Evolutionary conservation across 37 sponge, comb jelly and placozoan species (phyloP), one percentile per base, ranked within the genome.

Genomic region (Aplysina aerophoba): DNA sequence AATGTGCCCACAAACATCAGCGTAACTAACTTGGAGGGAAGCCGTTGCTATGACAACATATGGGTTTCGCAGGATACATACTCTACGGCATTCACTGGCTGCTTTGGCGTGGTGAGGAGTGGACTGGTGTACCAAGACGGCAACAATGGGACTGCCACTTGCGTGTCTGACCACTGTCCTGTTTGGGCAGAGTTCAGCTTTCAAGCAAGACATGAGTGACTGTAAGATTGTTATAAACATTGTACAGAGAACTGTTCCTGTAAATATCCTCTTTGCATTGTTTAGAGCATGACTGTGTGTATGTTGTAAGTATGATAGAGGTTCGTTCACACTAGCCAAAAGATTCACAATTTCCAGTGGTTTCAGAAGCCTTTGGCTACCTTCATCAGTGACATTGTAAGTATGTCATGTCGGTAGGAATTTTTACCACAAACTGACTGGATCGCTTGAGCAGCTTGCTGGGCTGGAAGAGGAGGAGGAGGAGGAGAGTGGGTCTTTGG

Each of bases 101-200:
- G 1, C 27, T 85, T 30, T 50, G 79, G 63, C 8, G 86, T 85
- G 15, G 64, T 85, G 38, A 73, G 86, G 33, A 61, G 27, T 3
- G 65, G 63, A 40, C 44, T 69, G 22, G 55, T 30, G 24, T 36
- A 71, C 56, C 41, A 8, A 15, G 54, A 57, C 14, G 55, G 73
- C n/a, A 27, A 27, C 5, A 11, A 4, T 11, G 5, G 25, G 2
- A 4, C 64, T 13, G 79, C 40, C 24, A 78, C 79, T 0, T 62
- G 28, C 12, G 79, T 85, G 30, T 85, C 86, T 38, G 86, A 85
- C 58, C 86, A 85, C 58, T 85, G 86, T 36, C 86, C 86, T 50
- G 74, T 85, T 36, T 85, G 86, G 86, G 86, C 63, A 21, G 79
- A 85, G 17, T 75, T 84, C 40, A 41, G 40, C 17, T 5, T 40